phyloP scores from a whole-genome alignment of 2,113 vertebrate genomes.

The Calyptomena viridis region DNA sequence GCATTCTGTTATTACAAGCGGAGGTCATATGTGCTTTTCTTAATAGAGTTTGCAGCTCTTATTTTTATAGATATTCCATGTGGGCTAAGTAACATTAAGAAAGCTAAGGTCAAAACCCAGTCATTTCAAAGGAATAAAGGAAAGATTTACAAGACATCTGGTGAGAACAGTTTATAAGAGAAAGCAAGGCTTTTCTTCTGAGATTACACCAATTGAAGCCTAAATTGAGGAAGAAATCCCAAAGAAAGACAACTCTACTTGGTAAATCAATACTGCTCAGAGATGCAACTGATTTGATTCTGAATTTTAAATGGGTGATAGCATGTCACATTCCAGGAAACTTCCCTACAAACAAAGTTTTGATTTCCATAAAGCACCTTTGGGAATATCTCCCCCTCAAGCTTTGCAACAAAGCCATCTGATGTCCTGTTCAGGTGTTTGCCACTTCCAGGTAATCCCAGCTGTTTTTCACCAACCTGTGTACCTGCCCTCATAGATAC shows the following conservation, averaged over 20 bases:
- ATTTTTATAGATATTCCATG: constrained; percentile 64
- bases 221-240: constrained; percentile 48
- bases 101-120: constrained; percentile 62
- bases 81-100: constrained; percentile 60
- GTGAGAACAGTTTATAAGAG: constrained; percentile 27
- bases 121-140: constrained; percentile 50
- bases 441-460: neutral
- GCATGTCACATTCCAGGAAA: neutral
- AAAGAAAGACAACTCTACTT: neutral
- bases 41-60: constrained; percentile 65
- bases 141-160: constrained; percentile 51
- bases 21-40: constrained; percentile 46
- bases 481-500: neutral
- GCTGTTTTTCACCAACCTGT: neutral
- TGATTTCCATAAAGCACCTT: neutral
- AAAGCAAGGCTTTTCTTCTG: constrained; percentile 21
- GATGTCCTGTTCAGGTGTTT: neutral
- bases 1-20: constrained; percentile 51
- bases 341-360: neutral
- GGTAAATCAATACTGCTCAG: constrained; percentile 21
- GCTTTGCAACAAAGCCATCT: neutral
- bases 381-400: neutral
- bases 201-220: constrained; percentile 46
- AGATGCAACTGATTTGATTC: constrained; percentile 2
- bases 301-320: neutral